Evolutionary conservation across 92 coral and sea anemone genomes (phyloP).

Genomic region (Hydrozoanthus gracilis): DNA sequence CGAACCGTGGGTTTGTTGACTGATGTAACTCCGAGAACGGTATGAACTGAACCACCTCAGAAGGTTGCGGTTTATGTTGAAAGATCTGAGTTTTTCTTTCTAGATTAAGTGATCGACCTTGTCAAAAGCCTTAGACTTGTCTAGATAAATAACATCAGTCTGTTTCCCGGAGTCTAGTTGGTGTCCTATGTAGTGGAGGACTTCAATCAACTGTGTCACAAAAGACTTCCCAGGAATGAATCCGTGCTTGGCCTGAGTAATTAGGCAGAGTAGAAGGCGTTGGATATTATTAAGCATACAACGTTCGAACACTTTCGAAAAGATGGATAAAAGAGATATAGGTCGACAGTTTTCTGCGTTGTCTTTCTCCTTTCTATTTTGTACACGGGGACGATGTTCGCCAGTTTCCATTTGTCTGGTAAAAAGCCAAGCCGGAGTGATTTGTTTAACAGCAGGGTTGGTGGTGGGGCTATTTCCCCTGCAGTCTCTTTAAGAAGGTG

Average conservation of each 20-base stretch:
- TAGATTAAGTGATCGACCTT: conserved; percentile 44
- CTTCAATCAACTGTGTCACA: conserved; percentile 49
- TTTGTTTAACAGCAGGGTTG: conserved; percentile 32
- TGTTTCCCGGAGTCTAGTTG: conserved; percentile 50
- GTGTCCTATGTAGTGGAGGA: conserved; percentile 47
- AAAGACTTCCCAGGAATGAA: conserved; percentile 44
- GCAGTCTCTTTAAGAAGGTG: conserved; percentile 42
- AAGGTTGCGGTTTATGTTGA: background rate
- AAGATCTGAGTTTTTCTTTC: background rate
- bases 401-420: conserved; percentile 43
- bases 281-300: conserved; percentile 23
- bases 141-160: conserved; percentile 50
- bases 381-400: conserved; percentile 40
- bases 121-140: conserved; percentile 59
- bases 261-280: conserved; percentile 16
- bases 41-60: conserved; percentile 10
- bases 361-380: conserved; percentile 2
- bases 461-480: conserved; percentile 39
- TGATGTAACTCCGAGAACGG: background rate
- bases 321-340: conserved; percentile 33
- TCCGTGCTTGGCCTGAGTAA: conserved; percentile 29
- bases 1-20: background rate
- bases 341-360: conserved; percentile 35
- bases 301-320: conserved; percentile 41
- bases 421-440: conserved; percentile 43